Base-by-base conservation (phyloP, 1,140 invertebrate genomes). In the Aphelenchoides fujianensis region DNA sequence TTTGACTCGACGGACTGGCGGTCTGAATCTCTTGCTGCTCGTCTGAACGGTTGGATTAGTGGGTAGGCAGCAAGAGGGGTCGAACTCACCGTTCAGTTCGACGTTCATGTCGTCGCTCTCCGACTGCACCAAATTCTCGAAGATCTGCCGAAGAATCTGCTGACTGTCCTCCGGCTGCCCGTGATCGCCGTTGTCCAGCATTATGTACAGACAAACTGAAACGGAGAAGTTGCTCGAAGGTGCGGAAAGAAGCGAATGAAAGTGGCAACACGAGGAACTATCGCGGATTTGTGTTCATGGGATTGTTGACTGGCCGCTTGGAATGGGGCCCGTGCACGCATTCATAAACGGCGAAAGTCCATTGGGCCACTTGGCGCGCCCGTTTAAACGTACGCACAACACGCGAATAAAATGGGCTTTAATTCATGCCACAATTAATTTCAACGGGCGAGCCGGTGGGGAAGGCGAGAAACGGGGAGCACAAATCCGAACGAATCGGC, bases 1-100 rank as follows among this genome's bases (percentile, higher is more conserved):
- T 59, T 59, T 59, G 19, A 59, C 19, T 59, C 55, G 55, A 59
- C 23, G 55, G 55, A 59, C 5, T 59, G 12, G 5, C 55, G 23
- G 27, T 59, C 19, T 32, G 5, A 5, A 5, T 59, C 23, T 59
- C 55, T 19, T 5, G 55, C 55, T 59, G 5, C 34, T 59, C 55
- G 23, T 59, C 55, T 59, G 5, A 27, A 59, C 28, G 23, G 28
- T 23, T 23, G 23, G 23, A 7, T 23, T 27, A 7, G 7, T 7
- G 12, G 7, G 55, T 59, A 23, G 23, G 28, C 5, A 32, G 5
- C 34, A 7, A 19, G 5, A 59, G 23, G 5, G 5, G 28, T 48
- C 12, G 23, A 12, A 23, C 5, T 59, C 34, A 59, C 55, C 55
- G 55, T 19, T 59, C 55, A 5, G 19, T 19, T 59, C 55, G 5